Base-by-base conservation (phyloP, 2,797 vertebrate genomes). In the Amniataba percoides region DNA sequence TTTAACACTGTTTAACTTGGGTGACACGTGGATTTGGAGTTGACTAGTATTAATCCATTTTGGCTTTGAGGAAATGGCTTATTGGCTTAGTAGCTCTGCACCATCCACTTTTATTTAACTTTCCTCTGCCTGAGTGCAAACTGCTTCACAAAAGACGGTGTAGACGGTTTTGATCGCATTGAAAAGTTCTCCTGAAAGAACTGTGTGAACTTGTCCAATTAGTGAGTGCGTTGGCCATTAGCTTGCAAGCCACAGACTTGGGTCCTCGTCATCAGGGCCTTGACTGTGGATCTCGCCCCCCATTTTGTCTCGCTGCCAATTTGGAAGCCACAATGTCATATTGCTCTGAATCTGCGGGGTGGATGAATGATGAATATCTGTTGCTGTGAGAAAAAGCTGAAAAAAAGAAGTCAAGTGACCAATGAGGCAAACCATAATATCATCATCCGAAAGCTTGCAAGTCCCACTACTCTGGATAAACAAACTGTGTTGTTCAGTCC, bases 401-500 rank as follows among this genome's bases (percentile, higher is more conserved):
- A 63, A 63, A 21, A 7, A 36, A 31, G 27, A 31, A 31, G 27
- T 43, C 13, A 25, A 74, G 19, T 57, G 58, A 71, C 71, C 57
- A 60, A 31, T 27, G 70, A 76, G 78, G 25, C 65, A 60, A 59
- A 74, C 64, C 14, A 43, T 69, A 40, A 36, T 83, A 71, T 88
- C 79, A 71, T 78, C 57, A 67, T 74, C 62, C n/a, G 45, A 71
- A 69, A 72, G 73, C 71, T 42, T 74, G 62, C 61, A 42, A 56
- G 55, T 66, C 79, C 70, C 65, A 48, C 71, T 74, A 40, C 56
- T 86, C 69, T 81, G 82, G 49, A 89, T 89, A 93, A 93, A 93
- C 91, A 94, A 86, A 86, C 78, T 78, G 73, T 74, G 83, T 86
- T 90, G 86, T 90, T 93, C 80, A 73, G 82, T 82, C 62, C 64